Percentiles rank a stretch among this genome's conserved stretches.
Conservation (phyloP, 1,140 invertebrate species). For the Heliconius nattereri region DNA sequence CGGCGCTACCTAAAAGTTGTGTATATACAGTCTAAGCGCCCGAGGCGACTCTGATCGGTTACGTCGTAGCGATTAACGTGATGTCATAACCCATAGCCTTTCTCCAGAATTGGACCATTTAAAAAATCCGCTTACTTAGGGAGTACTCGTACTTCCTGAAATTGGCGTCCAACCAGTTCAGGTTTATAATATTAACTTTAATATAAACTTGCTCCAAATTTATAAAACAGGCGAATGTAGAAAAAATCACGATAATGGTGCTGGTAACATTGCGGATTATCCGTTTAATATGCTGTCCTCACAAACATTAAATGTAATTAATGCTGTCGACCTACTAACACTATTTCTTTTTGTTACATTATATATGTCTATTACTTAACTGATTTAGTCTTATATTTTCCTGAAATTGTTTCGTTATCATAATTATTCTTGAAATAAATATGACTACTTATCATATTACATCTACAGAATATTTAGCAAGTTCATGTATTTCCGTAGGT, state of each 20-base stretch:
- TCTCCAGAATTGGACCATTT: too few species aligned
- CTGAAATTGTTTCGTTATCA: neutral
- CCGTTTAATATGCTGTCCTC: slow-evolving; percentile 1
- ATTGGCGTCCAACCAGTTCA: neutral
- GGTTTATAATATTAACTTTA: neutral
- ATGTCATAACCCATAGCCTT: neutral
- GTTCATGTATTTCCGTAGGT: too few species aligned
- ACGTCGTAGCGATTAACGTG: neutral
- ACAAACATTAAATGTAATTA: neutral
- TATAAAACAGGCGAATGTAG: neutral
- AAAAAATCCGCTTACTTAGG: too few species aligned
- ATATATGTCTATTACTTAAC: neutral
- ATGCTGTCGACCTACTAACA: neutral
- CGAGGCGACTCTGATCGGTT: too few species aligned
- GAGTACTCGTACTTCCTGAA: too few species aligned
- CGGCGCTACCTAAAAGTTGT: too few species aligned
- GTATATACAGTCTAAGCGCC: too few species aligned
- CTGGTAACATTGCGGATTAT: neutral
- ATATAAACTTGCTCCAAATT: neutral
- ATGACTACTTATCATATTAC: neutral
- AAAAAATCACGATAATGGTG: neutral
- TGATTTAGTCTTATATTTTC: neutral
- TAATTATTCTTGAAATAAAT: neutral
- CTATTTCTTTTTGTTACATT: neutral
- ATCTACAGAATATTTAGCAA: too few species aligned